Percentiles rank a stretch among this genome's conserved stretches.
phyloP scores from a whole-genome alignment of 2,797 vertebrate genomes.

The Helostoma temminkii region DNA sequence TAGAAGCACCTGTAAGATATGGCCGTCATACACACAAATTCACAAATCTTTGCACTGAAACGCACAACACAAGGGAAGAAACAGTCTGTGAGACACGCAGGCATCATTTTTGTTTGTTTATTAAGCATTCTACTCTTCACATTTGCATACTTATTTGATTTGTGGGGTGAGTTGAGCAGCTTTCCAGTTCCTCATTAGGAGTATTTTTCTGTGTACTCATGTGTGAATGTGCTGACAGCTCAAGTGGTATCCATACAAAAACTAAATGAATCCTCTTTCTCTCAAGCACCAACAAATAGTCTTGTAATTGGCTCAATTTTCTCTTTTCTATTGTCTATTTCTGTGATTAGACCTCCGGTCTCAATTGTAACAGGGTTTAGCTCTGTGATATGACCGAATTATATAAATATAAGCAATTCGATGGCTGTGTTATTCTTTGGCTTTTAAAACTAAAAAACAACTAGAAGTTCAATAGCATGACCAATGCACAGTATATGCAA shows the following conservation, averaged over 20 bases:
- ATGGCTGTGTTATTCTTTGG: no score
- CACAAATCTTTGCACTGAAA: conserved; percentile 5
- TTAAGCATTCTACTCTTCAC: conserved; percentile 22
- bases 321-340: conserved; percentile 7
- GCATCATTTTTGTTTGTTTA: conserved; percentile 39
- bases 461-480: no score
- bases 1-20: neutral
- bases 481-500: no score
- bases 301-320: conserved; percentile 47
- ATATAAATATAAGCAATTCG: neutral
- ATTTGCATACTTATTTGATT: conserved; percentile 63
- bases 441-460: neutral
- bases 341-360: neutral
- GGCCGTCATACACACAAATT: neutral
- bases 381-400: neutral
- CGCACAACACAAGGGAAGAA: neutral
- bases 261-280: conserved; percentile 45
- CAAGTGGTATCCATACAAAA: conserved; percentile 42
- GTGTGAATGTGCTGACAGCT: conserved; percentile 50
- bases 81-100: neutral
- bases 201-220: conserved; percentile 39
- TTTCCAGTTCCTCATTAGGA: conserved; percentile 53
- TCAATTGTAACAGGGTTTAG: neutral
- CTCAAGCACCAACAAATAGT: conserved; percentile 46
- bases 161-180: conserved; percentile 35